phyloP scores from a whole-genome alignment of 1,140 invertebrate species.

The Prorops nasuta region DNA sequence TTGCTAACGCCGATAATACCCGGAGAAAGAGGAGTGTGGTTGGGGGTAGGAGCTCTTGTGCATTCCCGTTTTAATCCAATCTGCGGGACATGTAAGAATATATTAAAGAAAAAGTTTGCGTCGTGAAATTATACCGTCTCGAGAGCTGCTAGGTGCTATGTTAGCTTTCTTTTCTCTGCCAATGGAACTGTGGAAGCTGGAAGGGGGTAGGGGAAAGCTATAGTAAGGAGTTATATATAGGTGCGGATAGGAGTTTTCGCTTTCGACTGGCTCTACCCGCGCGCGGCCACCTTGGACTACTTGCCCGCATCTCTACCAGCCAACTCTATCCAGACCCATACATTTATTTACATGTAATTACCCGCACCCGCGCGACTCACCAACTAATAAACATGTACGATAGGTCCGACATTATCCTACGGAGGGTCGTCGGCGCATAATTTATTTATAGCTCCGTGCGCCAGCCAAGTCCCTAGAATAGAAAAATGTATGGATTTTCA shows the following conservation, averaged over 20 bases:
- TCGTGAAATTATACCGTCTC: constrained; percentile 44
- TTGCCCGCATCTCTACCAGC: no score
- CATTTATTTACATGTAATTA: constrained; percentile 49
- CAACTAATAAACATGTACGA: no score
- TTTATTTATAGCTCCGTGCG: no score
- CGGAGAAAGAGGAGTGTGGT: neutral
- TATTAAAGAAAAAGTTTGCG: constrained; percentile 54
- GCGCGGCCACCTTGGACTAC: no score
- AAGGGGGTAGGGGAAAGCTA: neutral
- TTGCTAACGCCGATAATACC: no score
- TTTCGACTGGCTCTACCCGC: no score
- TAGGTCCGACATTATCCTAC: constrained; percentile 2
- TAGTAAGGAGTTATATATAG: no score
- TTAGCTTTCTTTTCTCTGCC: no score
- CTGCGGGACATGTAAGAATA: constrained; percentile 54
- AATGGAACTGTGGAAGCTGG: neutral
- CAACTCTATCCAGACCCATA: constrained; percentile 40
- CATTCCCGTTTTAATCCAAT: constrained; percentile 56
- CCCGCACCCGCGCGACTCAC: constrained; percentile 8
- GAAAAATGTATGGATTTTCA: no score
- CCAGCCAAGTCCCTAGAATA: no score
- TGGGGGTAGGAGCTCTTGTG: constrained; percentile 37
- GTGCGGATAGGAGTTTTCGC: no score
- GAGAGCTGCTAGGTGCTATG: no score
- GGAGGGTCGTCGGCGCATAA: constrained; percentile 22